A percentile compares a stretch with the other conserved stretches of the same genome.
These are phyloP conservation scores for Chionodraco myersi DNA, from an alignment of 2,113 vertebrate genomes.

Conservation along the genomic window DNA sequence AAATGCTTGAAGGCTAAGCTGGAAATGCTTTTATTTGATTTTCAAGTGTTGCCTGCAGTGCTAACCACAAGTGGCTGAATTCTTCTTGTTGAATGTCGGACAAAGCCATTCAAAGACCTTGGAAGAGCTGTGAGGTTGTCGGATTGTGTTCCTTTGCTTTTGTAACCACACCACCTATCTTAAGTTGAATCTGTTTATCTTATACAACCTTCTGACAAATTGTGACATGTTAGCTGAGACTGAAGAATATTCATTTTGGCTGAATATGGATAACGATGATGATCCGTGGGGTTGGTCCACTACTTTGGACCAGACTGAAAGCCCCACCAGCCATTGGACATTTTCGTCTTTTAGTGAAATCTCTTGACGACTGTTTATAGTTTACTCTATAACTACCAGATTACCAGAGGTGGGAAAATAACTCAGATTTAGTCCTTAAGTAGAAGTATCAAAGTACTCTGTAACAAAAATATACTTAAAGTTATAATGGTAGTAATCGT, in stretches of 20 bases:
- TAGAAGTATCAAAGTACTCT: too few species aligned
- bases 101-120: neutral
- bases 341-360: neutral
- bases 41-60: neutral
- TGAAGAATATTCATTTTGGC: neutral
- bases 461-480: too few species aligned
- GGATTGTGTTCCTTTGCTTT: neutral
- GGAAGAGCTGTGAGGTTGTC: slow-evolving; percentile 3
- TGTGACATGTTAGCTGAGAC: neutral
- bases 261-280: neutral
- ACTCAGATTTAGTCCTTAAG: too few species aligned
- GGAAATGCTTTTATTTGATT: neutral
- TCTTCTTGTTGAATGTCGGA: slow-evolving; percentile 17
- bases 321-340: neutral
- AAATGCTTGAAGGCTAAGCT: neutral
- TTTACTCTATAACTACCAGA: too few species aligned
- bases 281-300: neutral
- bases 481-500: too few species aligned
- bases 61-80: slow-evolving; percentile 15
- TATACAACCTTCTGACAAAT: neutral
- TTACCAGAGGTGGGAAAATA: too few species aligned
- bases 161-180: neutral
- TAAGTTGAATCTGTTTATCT: neutral
- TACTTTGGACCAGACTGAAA: neutral
- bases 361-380: neutral